These are phyloP conservation scores for Nemopilema nomurai DNA, from an alignment of 30 jellyfish, hydroid and myxozoan genomes.

Conservation along the genomic window DNA sequence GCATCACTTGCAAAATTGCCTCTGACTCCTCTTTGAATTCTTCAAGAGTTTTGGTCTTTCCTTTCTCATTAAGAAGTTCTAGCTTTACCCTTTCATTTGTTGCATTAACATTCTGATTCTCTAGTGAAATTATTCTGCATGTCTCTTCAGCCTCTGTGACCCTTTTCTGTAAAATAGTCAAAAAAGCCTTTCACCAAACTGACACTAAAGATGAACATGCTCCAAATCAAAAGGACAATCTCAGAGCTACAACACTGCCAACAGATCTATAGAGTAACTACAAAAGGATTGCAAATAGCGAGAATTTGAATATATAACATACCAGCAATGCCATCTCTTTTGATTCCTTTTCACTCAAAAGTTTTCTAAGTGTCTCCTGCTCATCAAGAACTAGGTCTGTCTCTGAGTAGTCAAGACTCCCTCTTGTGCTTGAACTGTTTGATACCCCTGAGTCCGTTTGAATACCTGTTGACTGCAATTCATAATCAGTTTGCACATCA, in stretches of 20 bases:
- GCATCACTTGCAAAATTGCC: slow-evolving; percentile 37
- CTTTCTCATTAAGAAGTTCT: not conserved
- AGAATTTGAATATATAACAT: not conserved
- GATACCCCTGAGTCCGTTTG: slow-evolving; percentile 49
- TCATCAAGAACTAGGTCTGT: not conserved
- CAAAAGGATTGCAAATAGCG: not conserved
- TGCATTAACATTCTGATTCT: not conserved
- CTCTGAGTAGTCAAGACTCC: slow-evolving; percentile 19
- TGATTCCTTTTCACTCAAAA: not conserved
- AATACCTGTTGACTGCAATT: slow-evolving; percentile 16
- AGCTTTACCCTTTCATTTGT: not conserved
- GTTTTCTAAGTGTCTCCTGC: no score
- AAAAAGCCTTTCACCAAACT: not conserved
- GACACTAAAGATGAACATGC: not conserved
- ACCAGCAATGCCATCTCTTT: not conserved
- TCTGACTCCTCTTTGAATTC: slow-evolving; percentile 31
- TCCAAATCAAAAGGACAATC: not conserved
- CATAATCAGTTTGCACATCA: slow-evolving; percentile 11
- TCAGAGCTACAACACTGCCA: not conserved
- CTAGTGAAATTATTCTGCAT: slow-evolving; percentile 6
- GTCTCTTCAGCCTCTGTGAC: slow-evolving; percentile 15
- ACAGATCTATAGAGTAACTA: not conserved
- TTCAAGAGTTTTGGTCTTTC: slow-evolving; percentile 1
- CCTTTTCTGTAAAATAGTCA: not conserved
- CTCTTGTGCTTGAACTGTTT: slow-evolving; percentile 24